Base-by-base conservation (phyloP, 2,797 vertebrate genomes). In the Spinibarbus caldwelli region DNA sequence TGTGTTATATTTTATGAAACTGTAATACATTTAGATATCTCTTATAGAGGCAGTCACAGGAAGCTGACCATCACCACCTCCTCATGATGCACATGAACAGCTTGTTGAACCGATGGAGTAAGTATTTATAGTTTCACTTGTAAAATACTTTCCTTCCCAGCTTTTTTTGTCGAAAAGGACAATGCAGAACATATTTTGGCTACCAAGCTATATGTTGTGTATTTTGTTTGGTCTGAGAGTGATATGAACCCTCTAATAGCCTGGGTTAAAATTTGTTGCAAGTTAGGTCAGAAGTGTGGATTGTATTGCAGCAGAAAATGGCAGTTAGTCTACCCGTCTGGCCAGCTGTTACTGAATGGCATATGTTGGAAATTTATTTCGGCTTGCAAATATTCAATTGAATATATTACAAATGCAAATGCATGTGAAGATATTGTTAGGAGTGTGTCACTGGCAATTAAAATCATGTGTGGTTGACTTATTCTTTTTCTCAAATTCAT, bases 21-120 rank as follows among this genome's bases (percentile, higher is more conserved):
- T 79, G 59, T 31, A 64, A 21, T 47, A 21, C 41, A 21, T 31
- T 34, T 31, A 5, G 17, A 43, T 23, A 34, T 47, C 45, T 81
- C 9, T 54, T 26, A 34, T 81, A 57, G 66, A 81, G 2, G 47
- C 23, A 81, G 34, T 81, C 6, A 49, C 26, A 26, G 45, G 59
- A 81, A 54, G 34, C n/a, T 54, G 64, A 68, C 43, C 43, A 64
- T 79, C 59, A 31, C n/a, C n/a, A n/a, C 54, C 72, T 41, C 45
- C 26, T 23, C 84, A 88, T 59, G 76, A 91, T 92, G 91, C 86
- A 91, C 76, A 90, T 90, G 90, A 91, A 88, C 80, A 90, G 86
- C 62, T 87, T 91, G 64, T 78, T 89, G 80, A 91, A 90, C 49
- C 77, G 66, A 62, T 89, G 90, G 89, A 90, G 90, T 92, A 87